Evolutionary conservation across 37 sponge, comb jelly and placozoan species (phyloP).

Genomic region (Chondrosia reniformis): DNA sequence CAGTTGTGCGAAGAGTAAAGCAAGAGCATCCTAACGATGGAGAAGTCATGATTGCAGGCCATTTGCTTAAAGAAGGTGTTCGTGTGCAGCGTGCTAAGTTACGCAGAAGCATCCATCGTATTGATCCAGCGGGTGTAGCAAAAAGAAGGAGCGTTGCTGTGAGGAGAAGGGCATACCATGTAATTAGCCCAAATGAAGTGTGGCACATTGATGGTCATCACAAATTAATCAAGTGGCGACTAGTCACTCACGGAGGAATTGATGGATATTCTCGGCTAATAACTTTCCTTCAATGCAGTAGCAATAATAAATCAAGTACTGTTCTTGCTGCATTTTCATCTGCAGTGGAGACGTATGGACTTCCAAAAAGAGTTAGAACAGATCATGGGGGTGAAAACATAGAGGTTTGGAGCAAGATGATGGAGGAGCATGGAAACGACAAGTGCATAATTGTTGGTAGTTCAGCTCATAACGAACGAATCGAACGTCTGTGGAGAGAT

Average conservation of each 20-base stretch:
- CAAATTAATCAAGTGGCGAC: conserved; percentile 22
- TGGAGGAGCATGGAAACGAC: neutral
- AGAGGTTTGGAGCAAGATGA: conserved; percentile 5
- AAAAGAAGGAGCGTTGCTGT: conserved; percentile 15
- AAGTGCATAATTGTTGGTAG: conserved; percentile 16
- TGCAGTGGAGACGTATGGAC: neutral
- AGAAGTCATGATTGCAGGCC: conserved; percentile 9
- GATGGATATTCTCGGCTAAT: conserved; percentile 13
- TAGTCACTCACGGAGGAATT: conserved; percentile 10
- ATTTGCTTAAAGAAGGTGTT: conserved; percentile 3
- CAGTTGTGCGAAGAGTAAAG: conserved; percentile 16
- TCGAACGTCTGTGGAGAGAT: conserved; percentile 50
- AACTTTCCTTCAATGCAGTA: conserved; percentile 5
- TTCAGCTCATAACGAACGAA: conserved; percentile 44
- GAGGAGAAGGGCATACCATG: conserved; percentile 25
- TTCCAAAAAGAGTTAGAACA: conserved; percentile 1
- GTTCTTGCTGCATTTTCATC: neutral
- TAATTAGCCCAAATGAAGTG: conserved; percentile 22
- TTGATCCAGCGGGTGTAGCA: conserved; percentile 32
- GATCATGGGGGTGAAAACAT: conserved; percentile 14
- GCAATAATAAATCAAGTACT: conserved; percentile 6
- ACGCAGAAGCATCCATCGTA: conserved; percentile 37
- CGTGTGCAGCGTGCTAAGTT: conserved; percentile 18
- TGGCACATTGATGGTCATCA: conserved; percentile 42
- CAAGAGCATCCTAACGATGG: conserved; percentile 25